phyloP scores from a whole-genome alignment of 2,797 vertebrate genomes.

The Malurus leucopterus region DNA sequence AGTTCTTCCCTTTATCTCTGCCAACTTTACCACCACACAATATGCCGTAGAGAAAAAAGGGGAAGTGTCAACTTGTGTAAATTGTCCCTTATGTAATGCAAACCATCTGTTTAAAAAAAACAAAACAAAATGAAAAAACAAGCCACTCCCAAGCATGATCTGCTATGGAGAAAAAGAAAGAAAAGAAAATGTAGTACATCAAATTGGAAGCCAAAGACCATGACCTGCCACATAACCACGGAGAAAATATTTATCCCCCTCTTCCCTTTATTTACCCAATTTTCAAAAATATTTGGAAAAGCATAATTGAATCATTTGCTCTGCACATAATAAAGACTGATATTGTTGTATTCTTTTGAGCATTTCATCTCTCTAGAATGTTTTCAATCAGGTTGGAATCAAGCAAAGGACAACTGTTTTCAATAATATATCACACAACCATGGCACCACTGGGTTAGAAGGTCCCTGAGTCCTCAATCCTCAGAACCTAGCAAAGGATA shows the following conservation, averaged over 20 bases:
- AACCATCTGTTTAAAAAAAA: conserved; percentile 60
- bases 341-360: neutral
- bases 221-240: neutral
- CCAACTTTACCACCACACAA: conserved; percentile 58
- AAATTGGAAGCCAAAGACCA: conserved; percentile 17
- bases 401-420: neutral
- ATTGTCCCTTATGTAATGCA: conserved; percentile 62
- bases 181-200: neutral
- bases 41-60: conserved; percentile 62
- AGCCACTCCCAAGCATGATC: conserved; percentile 36
- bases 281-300: conserved; percentile 33
- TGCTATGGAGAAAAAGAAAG: conserved; percentile 26
- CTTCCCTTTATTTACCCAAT: neutral
- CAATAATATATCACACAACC: neutral
- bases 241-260: conserved; percentile 32
- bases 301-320: neutral
- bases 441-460: neutral
- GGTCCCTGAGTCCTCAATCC: neutral
- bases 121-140: conserved; percentile 58
- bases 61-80: conserved; percentile 63
- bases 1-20: conserved; percentile 40
- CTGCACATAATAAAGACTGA: neutral
- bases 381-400: neutral
- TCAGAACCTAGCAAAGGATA: neutral
- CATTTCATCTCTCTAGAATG: neutral